These are phyloP conservation scores for Megamerina dolium DNA, from an alignment of 2,888 invertebrate species.

Conservation along the genomic window DNA sequence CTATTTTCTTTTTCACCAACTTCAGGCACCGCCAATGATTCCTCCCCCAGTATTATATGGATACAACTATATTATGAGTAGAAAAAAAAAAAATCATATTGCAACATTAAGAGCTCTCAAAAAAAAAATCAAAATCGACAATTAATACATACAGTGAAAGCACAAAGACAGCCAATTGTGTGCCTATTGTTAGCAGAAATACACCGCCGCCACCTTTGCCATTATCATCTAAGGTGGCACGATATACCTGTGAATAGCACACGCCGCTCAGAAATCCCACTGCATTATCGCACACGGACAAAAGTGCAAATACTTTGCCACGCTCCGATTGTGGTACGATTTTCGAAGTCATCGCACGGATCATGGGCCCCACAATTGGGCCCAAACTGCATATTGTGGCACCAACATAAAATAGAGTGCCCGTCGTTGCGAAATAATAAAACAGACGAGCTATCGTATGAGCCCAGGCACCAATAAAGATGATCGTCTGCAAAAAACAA, in stretches of 20 bases:
- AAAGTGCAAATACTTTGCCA: conserved; percentile 72
- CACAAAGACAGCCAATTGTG: conserved; percentile 62
- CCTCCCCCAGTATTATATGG: conserved; percentile 38
- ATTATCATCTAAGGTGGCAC: conserved; percentile 58
- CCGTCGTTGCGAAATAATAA: conserved; percentile 57
- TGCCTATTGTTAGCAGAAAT: conserved; percentile 65
- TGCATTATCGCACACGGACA: conserved; percentile 75
- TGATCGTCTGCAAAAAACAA: conserved; percentile 53
- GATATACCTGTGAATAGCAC: conserved; percentile 66
- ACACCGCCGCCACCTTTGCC: conserved; percentile 56
- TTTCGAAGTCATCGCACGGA: conserved; percentile 78
- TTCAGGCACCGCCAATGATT: conserved; percentile 38
- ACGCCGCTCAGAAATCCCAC: conserved; percentile 69
- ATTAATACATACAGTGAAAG: conserved; percentile 59
- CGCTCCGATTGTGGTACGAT: conserved; percentile 64
- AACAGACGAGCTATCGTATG: conserved; percentile 65
- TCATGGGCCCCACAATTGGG: conserved; percentile 70
- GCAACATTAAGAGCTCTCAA: too few relatives aligned
- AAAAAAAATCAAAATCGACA: too few relatives aligned
- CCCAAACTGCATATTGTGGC: conserved; percentile 71
- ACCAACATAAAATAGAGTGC: conserved; percentile 62
- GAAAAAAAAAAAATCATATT: background rate
- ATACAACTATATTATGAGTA: conserved; percentile 40
- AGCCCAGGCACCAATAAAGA: conserved; percentile 65
- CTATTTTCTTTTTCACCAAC: conserved; percentile 31